phyloP scores from a whole-genome alignment of 1,140 invertebrate genomes.

The Pantala flavescens region DNA sequence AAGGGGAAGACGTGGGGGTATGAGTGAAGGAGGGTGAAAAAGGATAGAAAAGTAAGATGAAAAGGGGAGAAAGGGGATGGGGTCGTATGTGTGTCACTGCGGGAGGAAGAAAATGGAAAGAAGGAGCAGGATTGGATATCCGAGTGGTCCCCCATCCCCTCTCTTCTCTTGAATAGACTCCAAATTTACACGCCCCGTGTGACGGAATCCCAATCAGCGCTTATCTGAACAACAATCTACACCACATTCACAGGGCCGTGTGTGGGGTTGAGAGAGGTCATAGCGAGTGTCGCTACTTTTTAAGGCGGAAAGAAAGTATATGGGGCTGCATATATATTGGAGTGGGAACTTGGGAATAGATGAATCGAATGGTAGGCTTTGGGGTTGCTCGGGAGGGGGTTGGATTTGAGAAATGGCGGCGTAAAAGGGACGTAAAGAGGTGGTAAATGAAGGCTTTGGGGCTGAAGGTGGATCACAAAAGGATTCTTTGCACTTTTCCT shows the following conservation, averaged over 20 bases:
- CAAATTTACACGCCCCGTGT: constrained; percentile 1
- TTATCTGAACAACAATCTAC: constrained; percentile 2
- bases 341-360: too few relatives aligned
- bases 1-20: neutral
- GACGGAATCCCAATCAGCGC: constrained; percentile 7
- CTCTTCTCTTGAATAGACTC: neutral
- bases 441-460: too few relatives aligned
- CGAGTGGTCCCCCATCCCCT: neutral
- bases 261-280: neutral
- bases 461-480: too few relatives aligned
- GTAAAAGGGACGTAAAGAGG: too few relatives aligned
- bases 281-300: neutral
- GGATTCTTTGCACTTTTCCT: too few relatives aligned
- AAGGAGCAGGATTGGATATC: neutral
- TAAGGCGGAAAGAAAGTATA: neutral
- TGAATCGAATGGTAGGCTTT: neutral
- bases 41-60: neutral
- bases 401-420: too few relatives aligned
- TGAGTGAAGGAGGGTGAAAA: neutral
- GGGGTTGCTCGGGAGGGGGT: neutral
- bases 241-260: neutral
- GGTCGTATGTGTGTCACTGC: neutral
- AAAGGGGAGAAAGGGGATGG: neutral
- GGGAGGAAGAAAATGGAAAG: neutral
- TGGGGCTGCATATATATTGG: too few relatives aligned